Percentiles rank a stretch among this genome's conserved stretches.
Conservation (phyloP, 2,888 invertebrate species). For the Oconnorella tubifera region DNA sequence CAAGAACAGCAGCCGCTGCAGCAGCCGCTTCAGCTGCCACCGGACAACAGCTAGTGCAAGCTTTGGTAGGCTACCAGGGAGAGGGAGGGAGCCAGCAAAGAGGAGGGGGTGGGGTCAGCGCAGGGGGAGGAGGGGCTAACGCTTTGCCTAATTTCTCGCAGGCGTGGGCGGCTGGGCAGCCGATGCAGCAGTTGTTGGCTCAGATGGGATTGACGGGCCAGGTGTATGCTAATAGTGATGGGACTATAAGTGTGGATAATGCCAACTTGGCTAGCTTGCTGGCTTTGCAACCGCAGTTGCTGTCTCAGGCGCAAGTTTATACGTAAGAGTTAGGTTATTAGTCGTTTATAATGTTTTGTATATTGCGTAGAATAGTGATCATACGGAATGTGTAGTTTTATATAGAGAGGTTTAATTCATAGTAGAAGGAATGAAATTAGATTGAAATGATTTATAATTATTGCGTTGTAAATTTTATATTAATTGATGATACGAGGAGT, state of each 20-base stretch:
- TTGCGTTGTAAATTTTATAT: too few species aligned
- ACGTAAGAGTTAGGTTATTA: too few species aligned
- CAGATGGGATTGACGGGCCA: constrained; percentile 21
- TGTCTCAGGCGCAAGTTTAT: constrained; percentile 5
- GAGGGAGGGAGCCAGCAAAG: not conserved
- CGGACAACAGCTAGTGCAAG: constrained; percentile 9
- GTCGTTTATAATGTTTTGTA: not conserved
- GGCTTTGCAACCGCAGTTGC: constrained; percentile 11
- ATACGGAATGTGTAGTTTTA: too few species aligned
- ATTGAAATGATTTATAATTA: too few species aligned
- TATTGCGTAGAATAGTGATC: not conserved
- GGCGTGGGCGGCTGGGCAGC: constrained; percentile 15
- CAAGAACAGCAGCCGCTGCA: constrained; percentile 8
- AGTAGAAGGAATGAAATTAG: too few species aligned
- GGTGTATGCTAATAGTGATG: constrained; percentile 16
- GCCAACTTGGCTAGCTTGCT: constrained; percentile 2
- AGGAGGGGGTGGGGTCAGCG: not conserved
- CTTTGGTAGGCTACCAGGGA: not conserved
- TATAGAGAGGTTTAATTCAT: too few species aligned
- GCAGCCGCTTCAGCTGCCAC: constrained; percentile 5
- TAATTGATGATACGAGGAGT: too few species aligned
- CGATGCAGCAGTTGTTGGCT: constrained; percentile 21
- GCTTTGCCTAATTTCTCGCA: constrained; percentile 10
- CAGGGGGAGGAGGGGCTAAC: not conserved
- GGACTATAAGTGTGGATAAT: constrained; percentile 2